These are phyloP conservation scores for Fopius arisanus DNA, from an alignment of 1,140 invertebrate genomes.

Conservation along the genomic window DNA sequence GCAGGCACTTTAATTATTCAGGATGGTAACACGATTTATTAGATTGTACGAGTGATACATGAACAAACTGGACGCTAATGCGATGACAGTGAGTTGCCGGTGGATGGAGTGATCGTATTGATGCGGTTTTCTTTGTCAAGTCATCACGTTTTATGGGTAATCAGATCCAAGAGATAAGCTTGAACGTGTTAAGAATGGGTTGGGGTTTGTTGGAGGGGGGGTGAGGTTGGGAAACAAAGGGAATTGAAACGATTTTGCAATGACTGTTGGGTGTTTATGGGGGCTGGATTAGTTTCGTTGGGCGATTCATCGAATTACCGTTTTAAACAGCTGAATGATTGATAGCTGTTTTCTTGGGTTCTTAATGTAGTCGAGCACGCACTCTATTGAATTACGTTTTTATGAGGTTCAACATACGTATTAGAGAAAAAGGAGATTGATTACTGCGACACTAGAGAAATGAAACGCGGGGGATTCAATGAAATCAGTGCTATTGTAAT, in stretches of 20 bases:
- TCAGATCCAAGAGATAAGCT: slow-evolving; percentile 16
- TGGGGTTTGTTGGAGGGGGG: not conserved
- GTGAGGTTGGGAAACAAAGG: not conserved
- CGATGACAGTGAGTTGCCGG: not conserved
- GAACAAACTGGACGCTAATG: not conserved
- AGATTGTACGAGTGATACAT: not conserved
- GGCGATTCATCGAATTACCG: not conserved
- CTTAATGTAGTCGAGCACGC: not conserved
- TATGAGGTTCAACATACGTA: not conserved
- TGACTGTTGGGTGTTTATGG: not conserved
- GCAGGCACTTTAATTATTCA: slow-evolving; percentile 4
- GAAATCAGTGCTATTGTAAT: not conserved
- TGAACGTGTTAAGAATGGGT: slow-evolving; percentile 23
- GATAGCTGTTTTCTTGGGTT: not conserved
- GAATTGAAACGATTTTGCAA: not conserved
- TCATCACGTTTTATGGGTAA: slow-evolving; percentile 15
- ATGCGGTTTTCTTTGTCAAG: not conserved
- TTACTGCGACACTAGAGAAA: not conserved
- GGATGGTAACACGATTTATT: not conserved
- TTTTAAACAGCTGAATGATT: not conserved
- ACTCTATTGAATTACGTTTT: not conserved
- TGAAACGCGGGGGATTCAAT: not conserved
- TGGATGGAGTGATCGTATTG: not conserved
- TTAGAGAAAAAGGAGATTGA: not conserved
- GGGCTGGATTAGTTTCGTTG: not conserved